Evolutionary conservation across 2,797 vertebrate species (phyloP).

Genomic region (Coccyzus lansbergi): DNA sequence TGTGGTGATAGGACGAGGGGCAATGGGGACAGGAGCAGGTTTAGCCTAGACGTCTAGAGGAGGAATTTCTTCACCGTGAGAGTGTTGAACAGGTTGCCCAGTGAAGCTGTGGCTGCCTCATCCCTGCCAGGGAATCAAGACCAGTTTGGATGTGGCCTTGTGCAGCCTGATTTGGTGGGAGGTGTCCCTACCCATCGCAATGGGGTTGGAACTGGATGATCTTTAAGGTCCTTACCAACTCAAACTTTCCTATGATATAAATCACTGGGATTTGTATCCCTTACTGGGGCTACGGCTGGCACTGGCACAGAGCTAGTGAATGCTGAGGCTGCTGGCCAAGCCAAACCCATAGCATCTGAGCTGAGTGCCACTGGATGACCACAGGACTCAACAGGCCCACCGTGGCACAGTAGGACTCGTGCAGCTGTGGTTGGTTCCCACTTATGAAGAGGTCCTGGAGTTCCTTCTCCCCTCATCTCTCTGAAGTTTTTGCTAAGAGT

Average conservation of each 20-base stretch:
- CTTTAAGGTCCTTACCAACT: no score
- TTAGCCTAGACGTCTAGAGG: no score
- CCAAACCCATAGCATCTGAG: neutral
- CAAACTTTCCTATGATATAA: neutral
- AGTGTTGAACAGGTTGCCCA: no score
- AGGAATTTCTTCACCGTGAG: no score
- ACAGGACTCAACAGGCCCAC: fast-evolving
- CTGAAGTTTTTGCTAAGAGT: neutral
- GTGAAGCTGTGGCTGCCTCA: no score
- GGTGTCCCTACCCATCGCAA: no score
- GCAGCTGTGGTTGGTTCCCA: neutral
- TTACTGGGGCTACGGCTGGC: fast-evolving
- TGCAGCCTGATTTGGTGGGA: no score
- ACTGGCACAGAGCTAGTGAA: neutral
- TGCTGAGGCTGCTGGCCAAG: neutral
- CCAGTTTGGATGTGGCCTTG: no score
- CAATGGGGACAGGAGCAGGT: no score
- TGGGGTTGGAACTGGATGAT: no score
- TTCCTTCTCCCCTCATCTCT: neutral
- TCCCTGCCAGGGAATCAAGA: no score
- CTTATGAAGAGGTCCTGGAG: neutral
- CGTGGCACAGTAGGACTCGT: fast-evolving
- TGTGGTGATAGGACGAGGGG: no score
- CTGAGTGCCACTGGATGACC: fast-evolving
- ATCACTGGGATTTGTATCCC: neutral